phyloP scores from a whole-genome alignment of 2,888 invertebrate species.

The Diaprepes abbreviatus region DNA sequence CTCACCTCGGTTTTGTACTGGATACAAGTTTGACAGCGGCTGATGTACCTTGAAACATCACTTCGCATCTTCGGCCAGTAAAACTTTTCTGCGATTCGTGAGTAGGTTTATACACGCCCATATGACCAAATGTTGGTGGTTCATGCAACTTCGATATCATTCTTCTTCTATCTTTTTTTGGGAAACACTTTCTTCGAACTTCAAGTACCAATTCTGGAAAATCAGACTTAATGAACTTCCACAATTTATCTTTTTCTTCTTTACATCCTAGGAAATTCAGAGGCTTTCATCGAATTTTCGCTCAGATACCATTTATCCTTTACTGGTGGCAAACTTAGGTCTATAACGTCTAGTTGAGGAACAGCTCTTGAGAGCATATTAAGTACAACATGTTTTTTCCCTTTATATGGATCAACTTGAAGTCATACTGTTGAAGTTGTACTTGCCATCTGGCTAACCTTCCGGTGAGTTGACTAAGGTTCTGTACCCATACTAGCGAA shows the following conservation, averaged over 20 bases:
- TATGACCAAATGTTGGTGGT: background rate
- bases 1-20: slow-evolving; percentile 48
- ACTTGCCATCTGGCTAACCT: too few relatives aligned
- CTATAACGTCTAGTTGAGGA: background rate
- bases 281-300: background rate
- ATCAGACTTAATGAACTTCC: slow-evolving; percentile 3
- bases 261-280: background rate
- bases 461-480: too few relatives aligned
- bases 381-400: too few relatives aligned
- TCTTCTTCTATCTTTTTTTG: too few relatives aligned
- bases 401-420: too few relatives aligned
- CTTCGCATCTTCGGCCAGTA: too few relatives aligned
- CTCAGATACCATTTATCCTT: background rate
- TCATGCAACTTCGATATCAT: too few relatives aligned
- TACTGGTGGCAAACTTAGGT: background rate
- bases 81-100: too few relatives aligned
- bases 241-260: background rate
- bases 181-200: slow-evolving; percentile 24
- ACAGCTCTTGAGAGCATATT: too few relatives aligned
- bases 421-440: too few relatives aligned
- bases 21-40: slow-evolving; percentile 48
- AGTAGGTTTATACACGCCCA: too few relatives aligned
- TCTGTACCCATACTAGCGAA: too few relatives aligned
- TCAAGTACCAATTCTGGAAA: background rate
- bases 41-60: background rate